phyloP scores from a whole-genome alignment of 2,113 vertebrate species.

The Grus americana region DNA sequence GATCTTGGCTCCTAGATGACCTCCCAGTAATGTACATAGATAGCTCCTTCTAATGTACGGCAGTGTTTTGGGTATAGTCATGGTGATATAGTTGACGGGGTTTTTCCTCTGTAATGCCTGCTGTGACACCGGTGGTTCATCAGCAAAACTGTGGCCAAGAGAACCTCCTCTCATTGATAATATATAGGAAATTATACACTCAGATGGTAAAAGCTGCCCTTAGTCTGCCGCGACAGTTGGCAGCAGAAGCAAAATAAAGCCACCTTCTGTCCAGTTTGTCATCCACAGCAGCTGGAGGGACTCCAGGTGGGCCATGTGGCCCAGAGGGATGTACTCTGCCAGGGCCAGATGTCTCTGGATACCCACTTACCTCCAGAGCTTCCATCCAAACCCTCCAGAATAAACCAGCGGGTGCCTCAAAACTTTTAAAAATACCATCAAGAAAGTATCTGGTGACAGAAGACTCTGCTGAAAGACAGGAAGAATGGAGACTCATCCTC shows the following conservation, averaged over 20 bases:
- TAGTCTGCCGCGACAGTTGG: background rate
- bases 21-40: background rate
- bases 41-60: background rate
- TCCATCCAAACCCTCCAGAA: background rate
- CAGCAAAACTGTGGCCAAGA: background rate
- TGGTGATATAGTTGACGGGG: rapidly evolving
- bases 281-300: background rate
- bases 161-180: background rate
- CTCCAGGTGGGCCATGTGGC: background rate
- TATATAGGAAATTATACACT: background rate
- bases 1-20: background rate
- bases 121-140: background rate
- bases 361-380: background rate
- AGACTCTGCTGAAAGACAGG: background rate
- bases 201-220: background rate
- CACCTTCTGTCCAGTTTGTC: rapidly evolving
- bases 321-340: background rate
- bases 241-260: background rate
- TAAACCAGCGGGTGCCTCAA: background rate
- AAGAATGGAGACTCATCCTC: background rate
- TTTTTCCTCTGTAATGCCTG: background rate
- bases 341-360: background rate
- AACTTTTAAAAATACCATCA: background rate
- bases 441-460: background rate
- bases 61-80: background rate